These are phyloP conservation scores for Suncus etruscus DNA, from an alignment of 2,113 vertebrate genomes.

Conservation along the genomic window DNA sequence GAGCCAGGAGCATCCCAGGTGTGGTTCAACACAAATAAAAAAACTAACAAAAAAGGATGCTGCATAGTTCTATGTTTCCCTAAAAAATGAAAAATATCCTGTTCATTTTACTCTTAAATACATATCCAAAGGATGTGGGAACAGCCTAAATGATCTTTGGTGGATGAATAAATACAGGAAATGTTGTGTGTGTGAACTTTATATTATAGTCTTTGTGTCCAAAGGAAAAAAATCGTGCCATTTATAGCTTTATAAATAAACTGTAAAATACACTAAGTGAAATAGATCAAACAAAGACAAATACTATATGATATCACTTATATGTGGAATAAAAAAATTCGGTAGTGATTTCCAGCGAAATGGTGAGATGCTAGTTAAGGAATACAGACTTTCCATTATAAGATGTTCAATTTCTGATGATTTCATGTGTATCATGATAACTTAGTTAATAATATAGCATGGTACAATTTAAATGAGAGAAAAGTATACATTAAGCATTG, in stretches of 20 bases:
- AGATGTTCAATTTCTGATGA: background rate
- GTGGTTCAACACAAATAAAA: background rate
- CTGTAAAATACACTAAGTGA: too few species aligned
- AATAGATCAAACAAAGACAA: too few species aligned
- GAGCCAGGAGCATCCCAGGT: background rate
- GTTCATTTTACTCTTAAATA: background rate
- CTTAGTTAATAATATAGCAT: background rate
- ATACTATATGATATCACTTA: too few species aligned
- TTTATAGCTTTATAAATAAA: too few species aligned
- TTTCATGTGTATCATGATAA: background rate
- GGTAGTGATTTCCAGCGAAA: background rate
- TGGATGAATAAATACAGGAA: too few species aligned
- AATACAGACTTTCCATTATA: background rate
- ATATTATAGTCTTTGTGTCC: too few species aligned
- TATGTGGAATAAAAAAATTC: slow-evolving; percentile 23
- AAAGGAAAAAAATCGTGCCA: too few species aligned
- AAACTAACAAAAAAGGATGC: too few species aligned
- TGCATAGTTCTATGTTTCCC: background rate
- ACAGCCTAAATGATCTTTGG: too few species aligned
- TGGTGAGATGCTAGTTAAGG: background rate
- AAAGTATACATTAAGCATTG: background rate
- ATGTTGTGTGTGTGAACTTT: too few species aligned
- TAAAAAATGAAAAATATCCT: slow-evolving; percentile 42
- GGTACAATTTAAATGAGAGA: background rate
- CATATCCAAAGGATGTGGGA: too few species aligned